A percentile compares a stretch with the other conserved stretches of the same genome.
phyloP scores from a whole-genome alignment of 2,888 invertebrate species.

The Herminia tarsipennalis region DNA sequence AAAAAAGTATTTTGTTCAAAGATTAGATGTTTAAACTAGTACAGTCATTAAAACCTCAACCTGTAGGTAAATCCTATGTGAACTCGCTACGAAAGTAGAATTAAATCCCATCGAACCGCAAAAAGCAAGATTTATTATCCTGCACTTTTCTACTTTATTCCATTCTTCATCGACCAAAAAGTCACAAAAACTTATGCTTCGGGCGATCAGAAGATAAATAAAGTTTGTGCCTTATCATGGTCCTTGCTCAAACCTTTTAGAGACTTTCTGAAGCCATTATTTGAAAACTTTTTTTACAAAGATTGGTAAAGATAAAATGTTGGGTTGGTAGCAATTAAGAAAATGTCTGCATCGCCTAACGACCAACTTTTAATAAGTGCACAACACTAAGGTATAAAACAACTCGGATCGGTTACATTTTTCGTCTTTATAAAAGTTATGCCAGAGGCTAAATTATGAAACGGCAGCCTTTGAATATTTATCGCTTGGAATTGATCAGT shows the following conservation, averaged over 20 bases:
- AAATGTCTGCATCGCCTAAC: conserved; percentile 24
- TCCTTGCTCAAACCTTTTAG: conserved; percentile 33
- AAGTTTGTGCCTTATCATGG: conserved; percentile 31
- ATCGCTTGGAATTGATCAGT: too few relatives aligned
- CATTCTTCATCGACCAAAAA: conserved; percentile 4
- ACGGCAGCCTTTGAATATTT: too few relatives aligned
- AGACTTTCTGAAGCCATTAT: conserved; percentile 33
- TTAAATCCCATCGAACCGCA: background rate
- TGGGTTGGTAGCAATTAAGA: conserved; percentile 39
- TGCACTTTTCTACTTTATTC: background rate
- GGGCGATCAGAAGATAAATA: conserved; percentile 23
- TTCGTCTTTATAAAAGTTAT: too few relatives aligned
- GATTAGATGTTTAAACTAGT: too few relatives aligned
- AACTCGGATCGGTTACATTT: background rate
- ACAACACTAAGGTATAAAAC: background rate
- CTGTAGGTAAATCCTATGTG: too few relatives aligned
- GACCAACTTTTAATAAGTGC: conserved; percentile 9
- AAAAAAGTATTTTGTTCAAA: too few relatives aligned
- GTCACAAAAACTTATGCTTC: conserved; percentile 16
- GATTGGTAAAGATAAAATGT: conserved; percentile 35
- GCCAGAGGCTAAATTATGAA: too few relatives aligned
- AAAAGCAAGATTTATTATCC: conserved; percentile 4
- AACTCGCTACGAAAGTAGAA: background rate
- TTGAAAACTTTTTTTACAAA: conserved; percentile 32
- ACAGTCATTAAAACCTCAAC: too few relatives aligned